Evolutionary conservation across 2,113 vertebrate genomes (phyloP).

Genomic region (Brachypodius melanocephalos): DNA sequence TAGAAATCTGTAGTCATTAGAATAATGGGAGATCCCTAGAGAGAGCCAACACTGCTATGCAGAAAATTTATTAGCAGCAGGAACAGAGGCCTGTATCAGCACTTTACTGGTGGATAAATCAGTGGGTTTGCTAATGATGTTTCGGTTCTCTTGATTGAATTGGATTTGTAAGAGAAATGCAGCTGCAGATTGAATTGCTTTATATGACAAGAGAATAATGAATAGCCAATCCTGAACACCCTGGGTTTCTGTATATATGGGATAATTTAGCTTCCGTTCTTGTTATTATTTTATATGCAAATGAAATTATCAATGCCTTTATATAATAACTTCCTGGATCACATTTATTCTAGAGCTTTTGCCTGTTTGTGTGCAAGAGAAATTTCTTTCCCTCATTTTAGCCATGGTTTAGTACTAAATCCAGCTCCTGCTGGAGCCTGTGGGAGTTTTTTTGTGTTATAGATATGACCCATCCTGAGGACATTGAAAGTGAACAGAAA

Average conservation of each 20-base stretch:
- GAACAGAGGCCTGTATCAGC: slow-evolving; percentile 49
- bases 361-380: not conserved
- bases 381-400: not conserved
- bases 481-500: not conserved
- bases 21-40: slow-evolving; percentile 24
- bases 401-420: not conserved
- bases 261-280: slow-evolving; percentile 25
- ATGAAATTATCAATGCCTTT: slow-evolving; percentile 38
- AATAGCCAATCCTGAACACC: slow-evolving; percentile 23
- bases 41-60: not conserved
- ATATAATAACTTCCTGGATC: slow-evolving; percentile 29
- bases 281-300: slow-evolving; percentile 58
- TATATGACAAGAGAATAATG: slow-evolving; percentile 46
- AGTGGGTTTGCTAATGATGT: slow-evolving; percentile 55
- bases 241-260: slow-evolving; percentile 7
- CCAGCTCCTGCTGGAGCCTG: not conserved
- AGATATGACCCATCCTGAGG: not conserved
- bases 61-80: slow-evolving; percentile 48
- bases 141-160: slow-evolving; percentile 54
- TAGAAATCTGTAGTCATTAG: not conserved
- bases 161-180: slow-evolving; percentile 54
- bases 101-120: slow-evolving; percentile 46
- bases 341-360: slow-evolving; percentile 17
- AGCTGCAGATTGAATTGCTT: slow-evolving; percentile 60
- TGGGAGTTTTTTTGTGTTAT: not conserved